Conservation (phyloP, 2,797 vertebrate genomes). For the Gambelia wislizenii region DNA sequence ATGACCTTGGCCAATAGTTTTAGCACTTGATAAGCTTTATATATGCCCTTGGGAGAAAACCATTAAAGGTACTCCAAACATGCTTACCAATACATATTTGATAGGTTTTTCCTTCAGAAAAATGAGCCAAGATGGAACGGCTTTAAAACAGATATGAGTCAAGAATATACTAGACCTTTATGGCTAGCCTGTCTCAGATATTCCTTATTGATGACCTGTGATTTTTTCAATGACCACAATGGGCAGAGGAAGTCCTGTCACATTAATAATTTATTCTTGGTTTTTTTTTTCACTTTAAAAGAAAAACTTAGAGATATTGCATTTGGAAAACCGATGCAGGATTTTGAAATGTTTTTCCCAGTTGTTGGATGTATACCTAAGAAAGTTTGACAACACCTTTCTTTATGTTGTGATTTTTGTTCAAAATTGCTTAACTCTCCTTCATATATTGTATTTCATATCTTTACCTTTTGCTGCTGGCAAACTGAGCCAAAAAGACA, state of each 20-base stretch:
- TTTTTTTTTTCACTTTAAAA: constrained; percentile 4
- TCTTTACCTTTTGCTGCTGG: not conserved
- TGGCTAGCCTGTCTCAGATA: constrained; percentile 13
- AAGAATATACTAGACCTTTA: constrained; percentile 10
- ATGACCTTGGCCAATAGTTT: constrained; percentile 1
- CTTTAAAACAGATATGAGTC: constrained; percentile 19
- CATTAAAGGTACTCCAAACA: not conserved
- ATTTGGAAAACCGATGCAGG: not conserved
- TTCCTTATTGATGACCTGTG: constrained; percentile 8
- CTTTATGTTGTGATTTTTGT: not conserved
- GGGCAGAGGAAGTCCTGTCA: constrained; percentile 10
- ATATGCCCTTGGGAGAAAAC: not conserved
- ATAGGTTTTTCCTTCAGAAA: not conserved
- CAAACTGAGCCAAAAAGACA: constrained; percentile 21
- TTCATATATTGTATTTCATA: constrained; percentile 34
- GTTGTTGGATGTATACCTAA: not conserved
- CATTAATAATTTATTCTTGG: constrained; percentile 26
- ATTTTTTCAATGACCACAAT: constrained; percentile 26
- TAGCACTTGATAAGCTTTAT: not conserved
- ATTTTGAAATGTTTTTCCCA: constrained; percentile 2
- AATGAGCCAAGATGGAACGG: constrained; percentile 5
- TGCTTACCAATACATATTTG: constrained; percentile 26
- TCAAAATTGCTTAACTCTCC: constrained; percentile 14
- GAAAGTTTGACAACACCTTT: not conserved
- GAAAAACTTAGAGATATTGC: not conserved